A percentile compares a stretch with the other conserved stretches of the same genome.
Evolutionary conservation across 1,140 invertebrate species (phyloP).

Genomic region (Penaeus chinensis): DNA sequence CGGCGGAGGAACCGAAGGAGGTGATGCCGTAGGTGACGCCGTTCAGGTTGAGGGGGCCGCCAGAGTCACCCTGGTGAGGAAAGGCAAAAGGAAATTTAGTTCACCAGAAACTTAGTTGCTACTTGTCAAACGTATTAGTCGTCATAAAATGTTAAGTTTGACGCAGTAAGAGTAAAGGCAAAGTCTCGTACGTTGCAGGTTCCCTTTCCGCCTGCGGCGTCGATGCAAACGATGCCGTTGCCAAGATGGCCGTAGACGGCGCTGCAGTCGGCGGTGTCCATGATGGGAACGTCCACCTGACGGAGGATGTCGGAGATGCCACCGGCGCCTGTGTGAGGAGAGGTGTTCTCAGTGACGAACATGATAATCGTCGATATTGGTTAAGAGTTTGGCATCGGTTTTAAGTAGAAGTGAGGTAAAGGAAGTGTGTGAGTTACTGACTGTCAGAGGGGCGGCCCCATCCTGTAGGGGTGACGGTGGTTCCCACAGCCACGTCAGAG

Average conservation of each 20-base stretch:
- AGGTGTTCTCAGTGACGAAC: too few relatives aligned
- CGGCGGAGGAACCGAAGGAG: slow-evolving; percentile 25
- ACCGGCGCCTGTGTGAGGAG: not conserved
- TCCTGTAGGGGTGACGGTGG: slow-evolving; percentile 67
- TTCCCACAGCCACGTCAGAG: not conserved
- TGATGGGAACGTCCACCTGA: slow-evolving; percentile 37
- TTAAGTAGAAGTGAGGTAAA: too few relatives aligned
- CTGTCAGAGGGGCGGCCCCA: slow-evolving; percentile 63
- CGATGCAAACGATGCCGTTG: slow-evolving; percentile 37
- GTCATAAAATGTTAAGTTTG: too few relatives aligned
- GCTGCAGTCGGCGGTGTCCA: slow-evolving; percentile 38
- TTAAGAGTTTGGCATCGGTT: too few relatives aligned
- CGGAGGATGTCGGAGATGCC: slow-evolving; percentile 29
- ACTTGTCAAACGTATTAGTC: not conserved
- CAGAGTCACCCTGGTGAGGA: slow-evolving; percentile 32
- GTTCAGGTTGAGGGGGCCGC: slow-evolving; percentile 26
- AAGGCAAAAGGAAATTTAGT: not conserved
- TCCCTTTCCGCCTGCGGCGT: slow-evolving; percentile 43
- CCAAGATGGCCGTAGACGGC: slow-evolving; percentile 45
- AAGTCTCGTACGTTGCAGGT: slow-evolving; percentile 54
- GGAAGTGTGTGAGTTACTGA: not conserved
- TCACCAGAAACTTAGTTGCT: not conserved
- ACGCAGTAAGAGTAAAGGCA: not conserved
- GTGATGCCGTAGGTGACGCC: slow-evolving; percentile 31
- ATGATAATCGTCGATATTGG: too few relatives aligned